These are phyloP conservation scores for Phyllopteryx taeniolatus DNA, from an alignment of 2,113 vertebrate genomes.

Conservation along the genomic window DNA sequence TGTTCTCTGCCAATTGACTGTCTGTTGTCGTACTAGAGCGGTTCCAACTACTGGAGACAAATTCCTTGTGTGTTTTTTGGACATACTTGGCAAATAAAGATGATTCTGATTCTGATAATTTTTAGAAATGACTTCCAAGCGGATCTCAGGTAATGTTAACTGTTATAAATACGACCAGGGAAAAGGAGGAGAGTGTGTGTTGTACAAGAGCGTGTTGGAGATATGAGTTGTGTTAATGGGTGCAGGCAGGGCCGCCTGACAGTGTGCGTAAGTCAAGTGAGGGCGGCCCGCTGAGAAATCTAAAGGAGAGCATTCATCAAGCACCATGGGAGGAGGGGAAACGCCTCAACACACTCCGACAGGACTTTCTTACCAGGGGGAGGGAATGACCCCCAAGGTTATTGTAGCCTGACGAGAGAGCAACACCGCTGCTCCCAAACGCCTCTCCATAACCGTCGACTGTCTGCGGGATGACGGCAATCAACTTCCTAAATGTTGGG, in stretches of 20 bases:
- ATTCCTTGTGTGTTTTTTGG: no score
- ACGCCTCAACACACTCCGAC: constrained; percentile 27
- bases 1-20: no score
- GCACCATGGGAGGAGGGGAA: constrained; percentile 21
- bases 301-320: constrained; percentile 61
- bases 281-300: constrained; percentile 46
- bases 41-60: no score
- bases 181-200: constrained; percentile 18
- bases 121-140: not conserved
- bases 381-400: constrained; percentile 51
- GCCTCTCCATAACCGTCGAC: constrained; percentile 34
- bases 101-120: no score
- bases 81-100: no score
- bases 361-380: constrained; percentile 29
- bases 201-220: constrained; percentile 37
- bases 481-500: constrained; percentile 32
- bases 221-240: constrained; percentile 67
- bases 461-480: constrained; percentile 24
- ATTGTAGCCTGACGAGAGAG: constrained; percentile 24
- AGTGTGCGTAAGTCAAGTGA: constrained; percentile 62
- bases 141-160: constrained; percentile 3
- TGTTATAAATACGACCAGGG: constrained; percentile 34
- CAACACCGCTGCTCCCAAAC: constrained; percentile 21
- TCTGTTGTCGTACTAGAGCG: no score
- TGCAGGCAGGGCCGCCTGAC: constrained; percentile 48